Evolutionary conservation across 1,140 invertebrate species (phyloP), one percentile per base, ranked within the genome.

Genomic region (Philopotamus ludificatus): DNA sequence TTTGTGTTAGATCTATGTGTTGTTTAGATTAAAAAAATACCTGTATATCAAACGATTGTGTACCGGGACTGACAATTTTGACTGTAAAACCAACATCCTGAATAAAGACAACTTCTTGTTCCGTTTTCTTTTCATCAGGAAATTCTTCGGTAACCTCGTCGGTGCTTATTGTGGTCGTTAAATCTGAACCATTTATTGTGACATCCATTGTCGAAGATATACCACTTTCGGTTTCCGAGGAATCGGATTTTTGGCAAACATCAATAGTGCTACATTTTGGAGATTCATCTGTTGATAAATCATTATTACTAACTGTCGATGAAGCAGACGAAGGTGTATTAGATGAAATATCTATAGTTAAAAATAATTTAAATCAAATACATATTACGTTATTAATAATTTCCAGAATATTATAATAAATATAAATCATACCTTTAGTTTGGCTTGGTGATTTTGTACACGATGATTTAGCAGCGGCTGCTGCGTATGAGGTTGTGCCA

Each of bases 1-100:
- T 20, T 21, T 57, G 9, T 57, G n/a, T 57, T 47, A 54, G 22
- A 61, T n/a, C n/a, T 9, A 49, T n/a, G 34, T 12, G 3, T 2
- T 21, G 55, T 53, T 20, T 1, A 12, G 39, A 54, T 16, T 41
- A 58, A 58, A 41, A 42, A 20, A 21, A 77, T 75, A 91, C 89
- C 81, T 97, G 94, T 73, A 97, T 92, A 73, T 97, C 93, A 76
- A 97, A 90, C 2, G 91, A 85, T 71, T 97, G 94, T 3, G 91
- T 83, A 8, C 92, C 92, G 8, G 94, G 93, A 67, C 91, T 91
- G 34, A 90, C 84, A 69, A 98, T 94, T 81, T 95, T 93, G 0
- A 98, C 90, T 54, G 89, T 93, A 73, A 97, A 96, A 34, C 94
- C 93, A 75, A 93, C 86, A 74, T 98, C 95, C 77, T 97, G 94